Evolutionary conservation across 2,113 vertebrate species (phyloP).

Genomic region (Pseudorasbora parva): DNA sequence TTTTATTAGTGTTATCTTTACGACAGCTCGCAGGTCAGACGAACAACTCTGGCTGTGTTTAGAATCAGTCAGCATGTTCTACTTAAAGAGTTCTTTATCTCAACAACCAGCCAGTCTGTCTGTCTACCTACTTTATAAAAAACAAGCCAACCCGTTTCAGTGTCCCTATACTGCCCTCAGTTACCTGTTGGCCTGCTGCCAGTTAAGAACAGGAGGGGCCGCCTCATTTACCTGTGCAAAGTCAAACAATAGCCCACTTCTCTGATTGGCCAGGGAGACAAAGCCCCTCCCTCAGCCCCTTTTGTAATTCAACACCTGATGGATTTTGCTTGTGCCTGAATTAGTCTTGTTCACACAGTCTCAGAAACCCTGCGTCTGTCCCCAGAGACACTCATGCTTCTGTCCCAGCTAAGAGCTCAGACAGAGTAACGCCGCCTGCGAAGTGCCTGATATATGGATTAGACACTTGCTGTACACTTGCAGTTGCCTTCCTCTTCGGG

Average conservation of each 20-base stretch:
- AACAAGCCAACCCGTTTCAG: neutral
- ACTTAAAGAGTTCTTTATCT: conserved; percentile 48
- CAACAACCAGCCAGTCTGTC: conserved; percentile 49
- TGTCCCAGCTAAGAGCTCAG: conserved; percentile 28
- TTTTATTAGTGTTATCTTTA: conserved; percentile 35
- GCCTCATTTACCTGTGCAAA: conserved; percentile 61
- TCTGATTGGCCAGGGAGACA: conserved; percentile 51
- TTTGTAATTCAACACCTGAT: conserved; percentile 73
- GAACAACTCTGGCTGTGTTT: conserved; percentile 29
- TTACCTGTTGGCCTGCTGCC: conserved; percentile 38
- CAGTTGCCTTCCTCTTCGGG: neutral
- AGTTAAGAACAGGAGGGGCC: conserved; percentile 36
- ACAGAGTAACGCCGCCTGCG: conserved; percentile 13
- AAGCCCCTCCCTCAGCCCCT: conserved; percentile 50
- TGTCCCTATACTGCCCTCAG: conserved; percentile 5
- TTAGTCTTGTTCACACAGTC: conserved; percentile 55
- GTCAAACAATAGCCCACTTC: conserved; percentile 20
- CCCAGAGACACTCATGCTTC: conserved; percentile 56
- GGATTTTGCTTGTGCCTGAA: conserved; percentile 62
- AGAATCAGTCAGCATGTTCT: conserved; percentile 42
- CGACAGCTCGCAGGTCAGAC: conserved; percentile 27
- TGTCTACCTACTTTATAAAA: conserved; percentile 44
- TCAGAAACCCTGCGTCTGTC: conserved; percentile 61
- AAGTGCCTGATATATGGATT: conserved; percentile 48
- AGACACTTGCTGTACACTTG: conserved; percentile 42